phyloP scores from a whole-genome alignment of 2,797 vertebrate genomes.

The Chelmon rostratus region DNA sequence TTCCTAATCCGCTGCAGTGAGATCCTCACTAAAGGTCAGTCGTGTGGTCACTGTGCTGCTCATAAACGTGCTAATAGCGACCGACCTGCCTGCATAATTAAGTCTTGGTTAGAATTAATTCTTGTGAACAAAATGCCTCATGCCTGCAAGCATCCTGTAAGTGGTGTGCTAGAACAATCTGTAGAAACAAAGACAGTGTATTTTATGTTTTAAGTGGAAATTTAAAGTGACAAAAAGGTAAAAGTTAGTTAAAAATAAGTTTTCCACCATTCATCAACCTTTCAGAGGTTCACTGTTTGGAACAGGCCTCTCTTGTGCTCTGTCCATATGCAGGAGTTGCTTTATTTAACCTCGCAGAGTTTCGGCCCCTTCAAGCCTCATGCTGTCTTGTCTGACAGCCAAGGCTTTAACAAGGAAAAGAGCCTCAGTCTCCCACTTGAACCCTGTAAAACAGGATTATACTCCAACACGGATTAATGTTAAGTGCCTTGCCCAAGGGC shows the following conservation, averaged over 20 bases:
- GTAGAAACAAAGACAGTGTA: not conserved
- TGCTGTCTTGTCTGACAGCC: constrained; percentile 17
- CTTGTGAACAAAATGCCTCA: too few relatives aligned
- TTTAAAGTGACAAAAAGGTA: not conserved
- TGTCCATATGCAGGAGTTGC: constrained; percentile 11
- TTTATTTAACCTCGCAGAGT: constrained; percentile 14
- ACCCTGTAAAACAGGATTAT: constrained; percentile 49
- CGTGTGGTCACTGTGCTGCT: not conserved
- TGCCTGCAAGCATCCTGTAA: constrained; percentile 4
- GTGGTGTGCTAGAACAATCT: not conserved
- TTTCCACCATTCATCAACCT: constrained; percentile 10
- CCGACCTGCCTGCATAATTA: too few relatives aligned
- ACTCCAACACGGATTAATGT: constrained; percentile 47
- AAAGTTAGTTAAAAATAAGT: not conserved
- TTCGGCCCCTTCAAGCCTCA: constrained; percentile 6
- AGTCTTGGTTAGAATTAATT: not conserved
- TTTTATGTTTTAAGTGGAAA: not conserved
- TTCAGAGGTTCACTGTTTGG: not conserved
- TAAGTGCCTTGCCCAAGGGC: constrained; percentile 49
- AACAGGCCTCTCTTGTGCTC: constrained; percentile 5
- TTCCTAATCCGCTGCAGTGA: not conserved
- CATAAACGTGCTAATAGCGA: not conserved
- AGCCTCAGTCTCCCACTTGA: constrained; percentile 30
- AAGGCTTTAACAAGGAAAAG: constrained; percentile 42
- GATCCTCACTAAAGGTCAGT: not conserved